These are phyloP conservation scores for Tubulanus polymorphus DNA, from an alignment of 2,888 invertebrate species.

Conservation along the genomic window DNA sequence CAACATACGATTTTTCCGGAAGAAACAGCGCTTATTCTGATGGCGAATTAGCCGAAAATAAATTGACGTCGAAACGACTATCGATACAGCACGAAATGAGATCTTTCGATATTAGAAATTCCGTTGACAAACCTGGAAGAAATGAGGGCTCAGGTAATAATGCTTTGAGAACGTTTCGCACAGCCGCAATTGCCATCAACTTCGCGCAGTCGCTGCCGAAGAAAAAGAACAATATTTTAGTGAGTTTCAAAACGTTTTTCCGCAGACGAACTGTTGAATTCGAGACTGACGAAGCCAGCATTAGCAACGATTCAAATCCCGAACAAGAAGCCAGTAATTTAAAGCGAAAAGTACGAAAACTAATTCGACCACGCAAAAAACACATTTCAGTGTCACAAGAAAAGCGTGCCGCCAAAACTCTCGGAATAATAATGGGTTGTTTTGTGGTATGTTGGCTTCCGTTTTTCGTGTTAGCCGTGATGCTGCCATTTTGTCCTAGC, in stretches of 20 bases:
- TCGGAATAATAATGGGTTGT: constrained; percentile 94
- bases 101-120: too few species aligned
- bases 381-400: constrained; percentile 36
- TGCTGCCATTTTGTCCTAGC: constrained; percentile 71
- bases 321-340: background rate
- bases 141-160: background rate
- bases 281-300: background rate
- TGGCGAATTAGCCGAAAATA: background rate
- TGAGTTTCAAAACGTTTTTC: too few species aligned
- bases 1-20: background rate
- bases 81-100: too few species aligned
- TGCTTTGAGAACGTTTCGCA: background rate
- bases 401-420: constrained; percentile 74
- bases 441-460: constrained; percentile 90
- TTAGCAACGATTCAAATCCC: background rate
- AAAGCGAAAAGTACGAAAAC: background rate
- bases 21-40: background rate
- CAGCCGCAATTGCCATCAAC: background rate
- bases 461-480: constrained; percentile 89
- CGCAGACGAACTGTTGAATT: background rate
- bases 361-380: constrained; percentile 13
- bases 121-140: too few species aligned
- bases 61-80: background rate
- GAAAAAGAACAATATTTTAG: background rate
- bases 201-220: background rate